Base-by-base conservation (phyloP, 2,888 invertebrate species). In the Idaea aversata region DNA sequence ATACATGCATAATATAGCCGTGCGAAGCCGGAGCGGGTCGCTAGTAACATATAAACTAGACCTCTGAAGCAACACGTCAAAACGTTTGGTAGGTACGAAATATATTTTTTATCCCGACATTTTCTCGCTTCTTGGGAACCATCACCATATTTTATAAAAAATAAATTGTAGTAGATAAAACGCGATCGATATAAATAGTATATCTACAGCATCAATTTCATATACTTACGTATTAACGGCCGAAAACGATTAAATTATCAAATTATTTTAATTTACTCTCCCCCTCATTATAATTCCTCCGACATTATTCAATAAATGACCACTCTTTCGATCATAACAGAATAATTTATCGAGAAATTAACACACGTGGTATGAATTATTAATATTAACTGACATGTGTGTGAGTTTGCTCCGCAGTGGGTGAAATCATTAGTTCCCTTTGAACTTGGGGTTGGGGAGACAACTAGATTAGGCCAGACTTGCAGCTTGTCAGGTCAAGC, bases 381-480 rank as follows among this genome's bases (percentile, higher is more conserved):
- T 47, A 47, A 47, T 47, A 47, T 47, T 5, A 25, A 47, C 47
- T 13, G 13, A 13, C 10, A 47, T 47, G 47, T 47, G 47, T 36
- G 36, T 47, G 47, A 13, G 47, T 47, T 47, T 47, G 47, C 47
- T 10, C 13, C 47, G n/a, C n/a, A 10, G 47, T 47, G 10, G 47
- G 47, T 47, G 47, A 47, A 47, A 47, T 47, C 47, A 47, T 47
- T 47, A 47, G 47, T 47, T 47, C 47, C 47, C 47, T 47, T 47
- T 47, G 47, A 47, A 47, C 47, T 47, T 47, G 47, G 47, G 47
- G 47, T 47, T 47, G 47, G 10, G 47, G 47, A 47, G 47, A 47
- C 7, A 47, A 47, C 47, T 47, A 47, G 47, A 47, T 47, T 47
- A 47, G 47, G 47, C 5, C 47, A 47, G 47, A 47, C 47, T 47